Base-by-base conservation (phyloP, 2,113 vertebrate genomes). In the Lepisosteus oculatus region DNA sequence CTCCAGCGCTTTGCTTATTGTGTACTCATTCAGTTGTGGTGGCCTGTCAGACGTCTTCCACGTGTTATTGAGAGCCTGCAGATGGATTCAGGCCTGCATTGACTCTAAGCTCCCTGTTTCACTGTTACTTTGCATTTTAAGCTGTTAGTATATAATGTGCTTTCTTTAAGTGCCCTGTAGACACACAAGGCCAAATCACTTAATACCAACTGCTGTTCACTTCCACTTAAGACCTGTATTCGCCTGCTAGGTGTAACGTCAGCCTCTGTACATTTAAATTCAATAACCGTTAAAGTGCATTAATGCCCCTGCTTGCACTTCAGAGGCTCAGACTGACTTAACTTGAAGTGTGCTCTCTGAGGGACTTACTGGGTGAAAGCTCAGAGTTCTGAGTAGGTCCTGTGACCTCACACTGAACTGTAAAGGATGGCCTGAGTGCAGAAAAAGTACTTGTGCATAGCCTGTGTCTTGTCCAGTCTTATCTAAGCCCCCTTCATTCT, bases 61-160 rank as follows among this genome's bases (percentile, higher is more conserved):
- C 72, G 68, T 67, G 65, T 62, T 29, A 62, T 62, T 73, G 55
- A 73, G 65, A 61, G 17, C 71, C 41, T 67, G 13, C 55, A 73
- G 72, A 73, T 14, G 64, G 14, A 41, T 14, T n/a, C 12, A 41
- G 17, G 55, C 55, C 17, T 8, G 9, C 13, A 4, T 56, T 41
- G 55, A 61, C 55, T 14, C 9, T 14, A 66, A 57, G 55, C 72
- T 73, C 44, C 59, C 41, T 14, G 17, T 55, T 54, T 65, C 8
- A 42, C 43, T 17, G 43, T 67, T 72, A 59, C 64, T 45, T 61
- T 4, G 43, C 17, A 29, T 47, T 68, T 68, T 73, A 73, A 9
- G 66, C 7, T 12, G 45, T 44, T 61, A 44, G 72, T 61, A 43
- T 14, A 73, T 62, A 17, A 12, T 13, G 45, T 62, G 17, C 67